Evolutionary conservation across 1,140 invertebrate species (phyloP), one percentile per base, ranked within the genome.

Genomic region (Agrypnia vestita): DNA sequence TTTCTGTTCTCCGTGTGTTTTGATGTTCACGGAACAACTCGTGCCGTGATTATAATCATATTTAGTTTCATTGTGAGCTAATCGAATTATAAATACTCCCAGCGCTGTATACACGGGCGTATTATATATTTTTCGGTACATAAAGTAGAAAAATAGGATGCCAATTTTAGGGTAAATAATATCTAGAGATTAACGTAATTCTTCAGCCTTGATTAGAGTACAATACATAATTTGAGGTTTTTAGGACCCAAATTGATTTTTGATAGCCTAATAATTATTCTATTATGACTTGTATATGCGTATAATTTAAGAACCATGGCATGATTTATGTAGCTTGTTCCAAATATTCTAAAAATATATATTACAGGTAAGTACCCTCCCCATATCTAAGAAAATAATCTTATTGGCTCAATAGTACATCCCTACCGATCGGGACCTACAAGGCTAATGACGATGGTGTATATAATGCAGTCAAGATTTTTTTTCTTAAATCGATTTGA

Each of bases 21-120:
- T 59, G 11, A 59, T 21, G 25, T 6, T 35, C 55, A 59, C 17
- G 15, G 21, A 59, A 59, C 53, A 56, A 56, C 10, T 49, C 43
- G 44, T 69, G 43, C 64, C 11, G 64, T 49, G 64, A 73, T 73
- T 73, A 73, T 53, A 73, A 73, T 25, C 12, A 73, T 47, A 73
- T 73, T 73, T 47, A 55, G 17, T 53, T 35, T 55, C 69, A 73
- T 55, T 53, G 11, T 73, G 49, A 13, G 19, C 17, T 73, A 73
- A 73, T 73, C 69, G 69, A 73, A 17, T 53, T 35, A 73, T 73
- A 73, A 73, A 73, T 73, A 35, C 69, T 11, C 13, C 6, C 9
- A 62, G 25, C 61, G n/a, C 12, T 43, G 25, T 62, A 62, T 25
- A 62, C 19, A 62, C 25, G 3, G 3, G 19, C 13, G 10, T 43